Base-by-base conservation (phyloP, 2,888 invertebrate genomes). In the Acanthococcus lagerstroemiae region DNA sequence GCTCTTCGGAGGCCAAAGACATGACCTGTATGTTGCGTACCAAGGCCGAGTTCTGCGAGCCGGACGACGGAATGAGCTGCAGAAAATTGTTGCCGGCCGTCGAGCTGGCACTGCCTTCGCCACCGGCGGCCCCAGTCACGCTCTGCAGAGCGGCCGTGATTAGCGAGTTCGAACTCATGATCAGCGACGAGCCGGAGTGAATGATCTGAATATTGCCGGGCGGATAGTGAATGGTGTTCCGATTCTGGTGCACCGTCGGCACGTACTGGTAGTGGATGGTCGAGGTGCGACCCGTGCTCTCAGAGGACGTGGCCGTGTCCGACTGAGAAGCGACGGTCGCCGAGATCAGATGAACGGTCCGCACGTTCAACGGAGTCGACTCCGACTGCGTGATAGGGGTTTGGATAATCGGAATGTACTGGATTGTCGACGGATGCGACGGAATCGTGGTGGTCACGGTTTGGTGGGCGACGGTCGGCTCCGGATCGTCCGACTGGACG, bases 391-490 rank as follows among this genome's bases (percentile, higher is more conserved):
- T 60, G 26, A 68, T 66, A 27, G 68, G 65, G n/a, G 67, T 67
- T 12, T 68, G 69, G 45, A 69, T 54, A 44, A 70, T 68, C 21
- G 73, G 72, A 37, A 73, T 72, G 63, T 72, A 73, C 65, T 72
- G 72, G 57, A 72, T 72, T 7, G 73, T 72, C n/a, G 75, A 74
- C 61, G 74, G 74, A 70, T 71, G 72, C 24, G 72, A 71, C 45
- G 72, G 71, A 60, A 67, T 70, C 66, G 71, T 71, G 12, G 72
- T 70, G 30, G 71, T 68, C 50, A 71, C 70, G 56, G 70, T 70
- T 68, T 69, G 69, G 22, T 69, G 69, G 48, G 67, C 55, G 27
- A 65, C 37, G 6, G 55, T 45, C 9, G 21, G 55, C 17, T 55
- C 65, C 4, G 19, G 17, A 26, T 61, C 61, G 3, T 61, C 61